Base-by-base conservation (phyloP, 2,888 invertebrate species). In the Rhamnusium bicolor region DNA sequence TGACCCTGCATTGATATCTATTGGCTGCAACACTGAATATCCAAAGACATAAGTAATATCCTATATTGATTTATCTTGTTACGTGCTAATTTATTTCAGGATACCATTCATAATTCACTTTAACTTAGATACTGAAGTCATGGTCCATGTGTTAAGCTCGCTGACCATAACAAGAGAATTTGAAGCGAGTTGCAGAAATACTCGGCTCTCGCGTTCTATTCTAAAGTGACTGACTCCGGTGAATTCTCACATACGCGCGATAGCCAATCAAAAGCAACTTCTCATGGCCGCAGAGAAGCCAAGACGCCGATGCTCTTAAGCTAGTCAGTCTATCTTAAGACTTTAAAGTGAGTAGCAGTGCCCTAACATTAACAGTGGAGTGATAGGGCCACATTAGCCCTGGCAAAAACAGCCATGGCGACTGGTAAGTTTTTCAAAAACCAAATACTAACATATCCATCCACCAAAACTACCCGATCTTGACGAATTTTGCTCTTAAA, bases 321-420 rank as follows among this genome's bases (percentile, higher is more conserved):
- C 73, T 75, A 79, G 79, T 80, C 81, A 84, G 84, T 84, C 84
- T 84, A 82, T 80, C 82, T 82, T 79, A 84, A 83, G 84, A 84
- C 84, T 82, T 84, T 79, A 74, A 72, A 79, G 84, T 83, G 84
- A 84, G 83, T 82, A 83, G 84, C 82, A 80, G 82, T 81, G 81
- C 79, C 81, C 75, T 74, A 83, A 81, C 73, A 75, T 76, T 75
- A 71, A 83, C 73, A 82, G 83, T 84, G 83, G 84, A 84, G 82
- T 83, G 82, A 82, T 81, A 81, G 82, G 84, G 83, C 82, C 69
- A 76, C 73, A 72, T 76, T 66, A 80, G 84, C 84, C 84, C 83
- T 84, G 84, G 83, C 84, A 79, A 79, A 75, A 70, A 77, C 77
- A 75, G 84, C 84, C 84, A 84, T 84, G 84, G 84, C 84, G 83